Evolutionary conservation across 2,797 vertebrate genomes (phyloP).

Genomic region (Enteromius afrohamiltoni): DNA sequence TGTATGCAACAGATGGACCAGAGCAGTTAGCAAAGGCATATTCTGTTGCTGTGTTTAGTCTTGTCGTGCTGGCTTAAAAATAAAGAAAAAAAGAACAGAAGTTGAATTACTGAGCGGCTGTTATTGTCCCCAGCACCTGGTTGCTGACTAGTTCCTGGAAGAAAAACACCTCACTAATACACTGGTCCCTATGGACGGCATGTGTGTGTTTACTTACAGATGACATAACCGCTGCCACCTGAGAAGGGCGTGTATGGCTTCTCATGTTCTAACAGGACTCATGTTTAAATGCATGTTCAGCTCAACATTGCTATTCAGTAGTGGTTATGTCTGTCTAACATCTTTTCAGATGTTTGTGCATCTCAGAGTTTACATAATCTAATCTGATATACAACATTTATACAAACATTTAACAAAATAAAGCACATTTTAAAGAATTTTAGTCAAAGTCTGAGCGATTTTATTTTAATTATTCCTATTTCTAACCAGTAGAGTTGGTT

Average conservation of each 20-base stretch:
- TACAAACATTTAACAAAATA: neutral
- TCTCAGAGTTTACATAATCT: neutral
- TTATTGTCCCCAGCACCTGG: conserved; percentile 34
- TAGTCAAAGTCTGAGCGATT: neutral
- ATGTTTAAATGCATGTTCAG: conserved; percentile 19
- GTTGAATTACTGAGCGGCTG: neutral
- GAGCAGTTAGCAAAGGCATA: neutral
- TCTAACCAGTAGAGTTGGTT: neutral
- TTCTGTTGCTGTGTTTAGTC: neutral
- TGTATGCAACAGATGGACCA: conserved; percentile 2
- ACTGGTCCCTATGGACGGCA: conserved; percentile 1
- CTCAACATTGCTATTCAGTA: neutral
- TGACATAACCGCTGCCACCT: conserved; percentile 26
- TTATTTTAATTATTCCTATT: neutral
- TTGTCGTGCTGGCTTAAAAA: conserved; percentile 30
- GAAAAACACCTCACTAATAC: conserved; percentile 22
- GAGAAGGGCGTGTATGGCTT: conserved; percentile 42
- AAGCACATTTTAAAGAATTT: neutral
- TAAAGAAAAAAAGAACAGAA: conserved; percentile 2
- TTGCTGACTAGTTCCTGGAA: conserved; percentile 18
- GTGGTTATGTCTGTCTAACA: neutral
- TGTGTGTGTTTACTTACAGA: conserved; percentile 22
- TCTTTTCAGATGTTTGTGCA: neutral
- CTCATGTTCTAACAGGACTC: conserved; percentile 34
- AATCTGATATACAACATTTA: neutral